Evolutionary conservation across 2,113 vertebrate genomes (phyloP), one percentile per base, ranked within the genome.

Genomic region (Butorides virescens): DNA sequence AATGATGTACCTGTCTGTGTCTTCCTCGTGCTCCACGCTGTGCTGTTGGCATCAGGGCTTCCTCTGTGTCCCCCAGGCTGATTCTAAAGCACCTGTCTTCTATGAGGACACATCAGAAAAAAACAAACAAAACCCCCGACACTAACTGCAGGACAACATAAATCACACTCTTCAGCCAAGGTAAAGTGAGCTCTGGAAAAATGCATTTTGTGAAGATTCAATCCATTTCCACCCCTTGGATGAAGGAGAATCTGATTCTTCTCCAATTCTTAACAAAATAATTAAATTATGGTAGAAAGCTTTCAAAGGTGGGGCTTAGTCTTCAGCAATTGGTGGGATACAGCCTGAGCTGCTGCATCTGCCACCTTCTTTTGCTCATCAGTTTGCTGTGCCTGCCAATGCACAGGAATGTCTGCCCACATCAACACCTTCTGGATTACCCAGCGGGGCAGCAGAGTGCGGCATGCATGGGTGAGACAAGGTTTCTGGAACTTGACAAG

Each of bases 61-160:
- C 27, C 18, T 52, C 52, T 37, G 0, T 80, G 37, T 56, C 11
- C 4, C 11, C 0, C 0, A 44, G n/a, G 17, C 7, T 67, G 34
- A 50, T 84, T 67, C 42, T 62, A 49, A 68, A 90, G 13, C 44
- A 50, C 10, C 9, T 85, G 91, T 63, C n/a, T 93, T 78, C 30
- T 42, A 7, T 42, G 11, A 47, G 44, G 9, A 36, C 12, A 5
- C 34, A 44, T 1, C 6, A 15, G 55, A 62, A 63, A n/a, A 25
- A 25, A 32, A 7, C 17, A 4, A 10, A 32, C 32, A 39, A 14
- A 42, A 20, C 9, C 16, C 18, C n/a, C 5, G 13, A 56, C 59
- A 9, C 13, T 5, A 61, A 13, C 10, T 53, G 17, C 1, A 6
- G 30, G 36, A 34, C 32, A 66, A 21, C 4, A 8, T 58, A 46